Conservation (phyloP, 2,797 vertebrate genomes). For the Helicolenus hilgendorfi region DNA sequence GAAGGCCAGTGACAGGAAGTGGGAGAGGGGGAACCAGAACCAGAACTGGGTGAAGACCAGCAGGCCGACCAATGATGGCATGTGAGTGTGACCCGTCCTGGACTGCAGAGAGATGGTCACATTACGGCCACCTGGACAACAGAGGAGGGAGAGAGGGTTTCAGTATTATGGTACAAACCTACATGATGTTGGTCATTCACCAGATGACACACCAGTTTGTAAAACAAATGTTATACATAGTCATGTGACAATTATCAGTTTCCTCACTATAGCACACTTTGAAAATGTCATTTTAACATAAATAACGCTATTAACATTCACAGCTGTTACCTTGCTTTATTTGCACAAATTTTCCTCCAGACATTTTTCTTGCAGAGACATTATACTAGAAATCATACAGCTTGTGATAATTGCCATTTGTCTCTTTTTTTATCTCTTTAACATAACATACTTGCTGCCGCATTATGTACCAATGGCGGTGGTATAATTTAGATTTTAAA, state of each 20-base stretch:
- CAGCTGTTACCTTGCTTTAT: background rate
- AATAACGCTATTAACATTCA: background rate
- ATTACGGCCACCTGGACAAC: constrained; percentile 95
- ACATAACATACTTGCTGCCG: background rate
- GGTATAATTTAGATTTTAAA: background rate
- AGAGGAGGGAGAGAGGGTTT: background rate
- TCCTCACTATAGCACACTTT: background rate
- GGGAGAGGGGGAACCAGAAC: constrained; percentile 99
- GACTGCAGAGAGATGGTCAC: constrained; percentile 99
- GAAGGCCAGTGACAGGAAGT: constrained; percentile 97
- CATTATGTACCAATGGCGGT: background rate
- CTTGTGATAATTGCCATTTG: background rate
- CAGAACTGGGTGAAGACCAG: constrained; percentile 99
- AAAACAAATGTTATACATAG: background rate
- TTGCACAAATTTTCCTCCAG: background rate
- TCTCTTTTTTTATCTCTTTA: background rate
- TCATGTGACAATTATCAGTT: background rate
- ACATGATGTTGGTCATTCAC: background rate
- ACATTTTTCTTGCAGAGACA: background rate
- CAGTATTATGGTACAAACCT: background rate
- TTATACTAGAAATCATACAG: background rate
- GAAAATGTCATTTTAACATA: background rate
- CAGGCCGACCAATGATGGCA: constrained; percentile 98
- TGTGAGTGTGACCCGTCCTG: constrained; percentile 98
- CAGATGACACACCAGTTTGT: background rate